A percentile compares a stretch with the other conserved stretches of the same genome.
phyloP scores from a whole-genome alignment of 2,797 vertebrate species.

The Sciurus vulgaris region DNA sequence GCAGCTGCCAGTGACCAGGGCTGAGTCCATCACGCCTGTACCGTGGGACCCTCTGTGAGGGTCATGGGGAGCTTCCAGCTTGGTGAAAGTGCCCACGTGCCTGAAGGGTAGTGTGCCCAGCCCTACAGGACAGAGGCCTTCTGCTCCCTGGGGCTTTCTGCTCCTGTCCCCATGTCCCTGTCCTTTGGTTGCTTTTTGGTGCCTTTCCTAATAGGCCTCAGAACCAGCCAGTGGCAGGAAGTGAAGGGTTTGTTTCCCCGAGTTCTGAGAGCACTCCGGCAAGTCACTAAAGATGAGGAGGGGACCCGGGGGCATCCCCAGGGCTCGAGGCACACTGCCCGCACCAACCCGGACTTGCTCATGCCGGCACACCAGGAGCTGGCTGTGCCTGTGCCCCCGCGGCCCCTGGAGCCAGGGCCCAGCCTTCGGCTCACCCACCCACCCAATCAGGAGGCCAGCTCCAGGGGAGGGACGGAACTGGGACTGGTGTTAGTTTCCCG shows the following conservation, averaged over 20 bases:
- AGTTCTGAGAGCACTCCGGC: neutral
- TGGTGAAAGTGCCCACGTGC: neutral
- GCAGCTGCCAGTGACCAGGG: neutral
- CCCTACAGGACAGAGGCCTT: neutral
- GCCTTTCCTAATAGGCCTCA: neutral
- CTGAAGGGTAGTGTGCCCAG: rapidly evolving
- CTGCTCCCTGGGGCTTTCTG: neutral
- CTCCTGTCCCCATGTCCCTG: rapidly evolving
- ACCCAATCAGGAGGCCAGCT: neutral
- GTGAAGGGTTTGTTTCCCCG: neutral
- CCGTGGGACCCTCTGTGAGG: no score
- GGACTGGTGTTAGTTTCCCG: neutral
- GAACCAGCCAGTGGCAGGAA: no score
- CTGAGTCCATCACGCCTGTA: neutral
- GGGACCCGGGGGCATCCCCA: rapidly evolving
- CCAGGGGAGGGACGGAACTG: rapidly evolving
- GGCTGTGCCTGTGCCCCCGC: neutral
- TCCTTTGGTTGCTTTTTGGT: neutral
- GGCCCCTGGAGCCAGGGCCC: neutral
- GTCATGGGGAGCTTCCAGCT: neutral
- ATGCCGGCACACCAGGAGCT: rapidly evolving
- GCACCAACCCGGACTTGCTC: neutral
- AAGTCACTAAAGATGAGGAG: no score
- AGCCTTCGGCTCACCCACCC: no score
- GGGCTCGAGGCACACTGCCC: rapidly evolving